A percentile compares a stretch with the other conserved stretches of the same genome.
Conservation (phyloP, 2,888 invertebrate genomes). For the Acronicta aceris region DNA sequence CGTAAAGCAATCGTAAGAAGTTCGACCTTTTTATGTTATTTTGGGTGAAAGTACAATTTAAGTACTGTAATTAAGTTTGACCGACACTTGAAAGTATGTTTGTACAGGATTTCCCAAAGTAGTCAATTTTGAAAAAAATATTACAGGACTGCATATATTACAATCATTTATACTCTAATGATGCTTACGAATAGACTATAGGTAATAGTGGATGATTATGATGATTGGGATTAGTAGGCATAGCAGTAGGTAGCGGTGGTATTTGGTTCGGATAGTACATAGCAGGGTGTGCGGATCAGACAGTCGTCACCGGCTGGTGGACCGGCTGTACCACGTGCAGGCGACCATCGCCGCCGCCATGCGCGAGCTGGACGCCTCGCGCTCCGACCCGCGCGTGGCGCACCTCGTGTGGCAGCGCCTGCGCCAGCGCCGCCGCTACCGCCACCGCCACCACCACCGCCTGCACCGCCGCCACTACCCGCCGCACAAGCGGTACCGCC, state of each 20-base stretch:
- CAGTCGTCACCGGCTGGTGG: slow-evolving; percentile 80
- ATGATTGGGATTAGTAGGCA: too few species aligned
- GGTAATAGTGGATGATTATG: too few species aligned
- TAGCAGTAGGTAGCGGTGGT: slow-evolving; percentile 6
- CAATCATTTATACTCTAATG: too few species aligned
- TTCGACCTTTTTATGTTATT: too few species aligned
- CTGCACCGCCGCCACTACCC: not conserved
- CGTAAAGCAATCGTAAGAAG: too few species aligned
- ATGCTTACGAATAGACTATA: too few species aligned
- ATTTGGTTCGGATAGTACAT: slow-evolving; percentile 56
- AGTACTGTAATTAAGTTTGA: too few species aligned
- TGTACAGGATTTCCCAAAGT: too few species aligned
- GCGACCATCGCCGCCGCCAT: slow-evolving; percentile 63
- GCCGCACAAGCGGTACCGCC: not conserved
- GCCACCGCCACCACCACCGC: not conserved
- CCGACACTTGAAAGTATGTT: too few species aligned
- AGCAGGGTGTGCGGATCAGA: slow-evolving; percentile 72
- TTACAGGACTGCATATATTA: too few species aligned
- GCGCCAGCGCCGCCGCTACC: slow-evolving; percentile 29
- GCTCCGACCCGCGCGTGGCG: slow-evolving; percentile 72
- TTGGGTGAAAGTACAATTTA: too few species aligned
- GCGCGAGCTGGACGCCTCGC: slow-evolving; percentile 62
- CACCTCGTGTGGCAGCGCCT: slow-evolving; percentile 59
- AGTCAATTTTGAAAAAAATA: too few species aligned
- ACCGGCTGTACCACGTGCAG: slow-evolving; percentile 75